A percentile compares a stretch with the other conserved stretches of the same genome.
These are phyloP conservation scores for Tetrax tetrax DNA, from an alignment of 2,113 vertebrate genomes.

Conservation along the genomic window DNA sequence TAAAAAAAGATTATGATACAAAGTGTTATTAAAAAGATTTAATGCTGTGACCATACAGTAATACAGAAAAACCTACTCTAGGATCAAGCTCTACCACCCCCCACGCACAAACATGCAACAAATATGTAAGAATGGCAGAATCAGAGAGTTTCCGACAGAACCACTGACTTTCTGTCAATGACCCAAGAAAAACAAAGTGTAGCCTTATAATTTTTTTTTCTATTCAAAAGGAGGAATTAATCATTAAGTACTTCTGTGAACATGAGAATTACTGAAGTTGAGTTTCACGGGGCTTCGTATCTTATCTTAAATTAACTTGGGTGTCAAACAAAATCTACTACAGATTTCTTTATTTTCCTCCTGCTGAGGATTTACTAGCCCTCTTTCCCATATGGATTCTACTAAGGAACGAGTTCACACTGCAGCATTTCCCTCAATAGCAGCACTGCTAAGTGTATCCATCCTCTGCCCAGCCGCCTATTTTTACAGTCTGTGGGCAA, in stretches of 20 bases:
- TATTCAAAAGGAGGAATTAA: neutral
- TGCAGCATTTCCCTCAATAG: neutral
- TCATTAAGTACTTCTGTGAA: neutral
- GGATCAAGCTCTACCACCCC: neutral
- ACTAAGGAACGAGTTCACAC: neutral
- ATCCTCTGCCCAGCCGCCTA: accelerated
- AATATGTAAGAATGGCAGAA: neutral
- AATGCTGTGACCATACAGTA: neutral
- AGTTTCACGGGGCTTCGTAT: neutral
- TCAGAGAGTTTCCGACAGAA: neutral
- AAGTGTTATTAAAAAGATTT: neutral
- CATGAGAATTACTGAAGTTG: accelerated
- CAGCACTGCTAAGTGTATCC: neutral
- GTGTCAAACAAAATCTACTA: neutral
- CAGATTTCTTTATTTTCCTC: neutral
- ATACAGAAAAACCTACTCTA: neutral
- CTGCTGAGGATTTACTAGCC: neutral
- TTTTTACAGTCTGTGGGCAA: neutral
- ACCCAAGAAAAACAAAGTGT: neutral
- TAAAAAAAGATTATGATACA: neutral
- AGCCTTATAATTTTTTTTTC: neutral
- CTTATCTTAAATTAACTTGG: neutral
- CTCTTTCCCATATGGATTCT: neutral
- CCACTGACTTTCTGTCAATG: neutral
- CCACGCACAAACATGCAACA: neutral